A percentile compares a stretch with the other conserved stretches of the same genome.
Conservation (phyloP, 1,140 invertebrate species). For the Eupristina koningsbergeri region DNA sequence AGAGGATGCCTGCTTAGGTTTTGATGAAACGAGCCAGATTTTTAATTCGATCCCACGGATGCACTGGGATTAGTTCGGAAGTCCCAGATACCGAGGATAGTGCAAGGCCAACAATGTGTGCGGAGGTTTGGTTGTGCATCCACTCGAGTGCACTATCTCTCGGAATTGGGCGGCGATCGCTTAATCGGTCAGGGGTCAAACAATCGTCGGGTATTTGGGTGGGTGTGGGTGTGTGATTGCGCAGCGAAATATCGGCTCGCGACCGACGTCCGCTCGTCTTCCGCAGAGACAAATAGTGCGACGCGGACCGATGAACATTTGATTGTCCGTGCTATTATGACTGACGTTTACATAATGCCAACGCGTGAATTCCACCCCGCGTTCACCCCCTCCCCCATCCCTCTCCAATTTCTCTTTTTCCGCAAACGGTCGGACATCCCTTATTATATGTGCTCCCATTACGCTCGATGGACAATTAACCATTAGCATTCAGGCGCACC, state of each 20-base stretch:
- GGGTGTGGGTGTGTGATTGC: conserved; percentile 55
- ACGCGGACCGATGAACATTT: conserved; percentile 69
- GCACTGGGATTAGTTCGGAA: conserved; percentile 26
- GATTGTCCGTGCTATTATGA: conserved; percentile 72
- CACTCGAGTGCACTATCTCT: conserved; percentile 53
- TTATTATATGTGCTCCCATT: conserved; percentile 7
- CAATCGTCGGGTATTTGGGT: conserved; percentile 64
- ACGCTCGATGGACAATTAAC: conserved; percentile 17
- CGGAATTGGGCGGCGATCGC: conserved; percentile 64
- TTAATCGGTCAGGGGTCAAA: conserved; percentile 72
- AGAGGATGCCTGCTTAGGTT: background rate
- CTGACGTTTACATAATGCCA: conserved; percentile 66
- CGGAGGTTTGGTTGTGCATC: conserved; percentile 55
- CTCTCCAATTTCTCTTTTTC: background rate
- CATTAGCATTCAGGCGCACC: conserved; percentile 2
- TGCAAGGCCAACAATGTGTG: conserved; percentile 19
- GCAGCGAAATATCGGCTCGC: conserved; percentile 52
- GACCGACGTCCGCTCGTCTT: conserved; percentile 64
- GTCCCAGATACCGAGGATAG: conserved; percentile 10
- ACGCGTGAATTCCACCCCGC: background rate
- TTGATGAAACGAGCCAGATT: conserved; percentile 24
- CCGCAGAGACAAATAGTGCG: conserved; percentile 70
- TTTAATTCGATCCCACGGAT: conserved; percentile 42
- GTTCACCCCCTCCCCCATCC: conserved; percentile 14
- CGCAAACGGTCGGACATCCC: background rate